phyloP scores from a whole-genome alignment of 2,797 vertebrate species.

The Euthynnus affinis region DNA sequence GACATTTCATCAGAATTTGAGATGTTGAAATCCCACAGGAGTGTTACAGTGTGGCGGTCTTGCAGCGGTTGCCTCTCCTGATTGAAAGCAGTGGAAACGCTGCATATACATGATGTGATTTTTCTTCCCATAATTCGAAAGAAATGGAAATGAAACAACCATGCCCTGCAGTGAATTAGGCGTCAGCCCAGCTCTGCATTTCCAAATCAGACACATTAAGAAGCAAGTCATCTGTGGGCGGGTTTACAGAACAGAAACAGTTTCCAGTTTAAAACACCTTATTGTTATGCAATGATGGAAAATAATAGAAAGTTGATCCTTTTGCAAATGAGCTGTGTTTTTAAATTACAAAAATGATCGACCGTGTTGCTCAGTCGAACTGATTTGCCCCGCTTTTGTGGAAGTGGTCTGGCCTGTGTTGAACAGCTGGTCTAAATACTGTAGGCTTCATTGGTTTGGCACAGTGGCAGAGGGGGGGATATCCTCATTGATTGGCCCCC shows the following conservation, averaged over 20 bases:
- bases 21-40: not conserved
- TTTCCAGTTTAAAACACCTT: not conserved
- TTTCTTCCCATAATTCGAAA: constrained; percentile 28
- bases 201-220: constrained; percentile 13
- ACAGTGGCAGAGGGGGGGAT: constrained; percentile 9
- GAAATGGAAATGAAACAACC: constrained; percentile 32
- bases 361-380: not conserved
- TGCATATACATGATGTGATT: constrained; percentile 20
- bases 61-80: not conserved
- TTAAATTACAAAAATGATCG: not conserved
- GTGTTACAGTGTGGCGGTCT: not conserved
- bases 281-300: not conserved
- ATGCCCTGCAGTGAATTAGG: not conserved
- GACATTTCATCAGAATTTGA: constrained; percentile 12
- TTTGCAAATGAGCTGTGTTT: not conserved
- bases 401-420: not conserved
- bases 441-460: constrained; percentile 18
- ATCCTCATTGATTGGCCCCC: constrained; percentile 45
- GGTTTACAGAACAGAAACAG: not conserved
- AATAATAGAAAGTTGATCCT: not conserved
- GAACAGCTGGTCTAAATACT: constrained; percentile 5
- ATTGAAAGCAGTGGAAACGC: constrained; percentile 16
- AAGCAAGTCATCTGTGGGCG: not conserved
- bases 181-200: constrained; percentile 1
- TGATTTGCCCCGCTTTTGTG: constrained; percentile 18